phyloP scores from a whole-genome alignment of 2,797 vertebrate species.

The Hozukius guyotensis region DNA sequence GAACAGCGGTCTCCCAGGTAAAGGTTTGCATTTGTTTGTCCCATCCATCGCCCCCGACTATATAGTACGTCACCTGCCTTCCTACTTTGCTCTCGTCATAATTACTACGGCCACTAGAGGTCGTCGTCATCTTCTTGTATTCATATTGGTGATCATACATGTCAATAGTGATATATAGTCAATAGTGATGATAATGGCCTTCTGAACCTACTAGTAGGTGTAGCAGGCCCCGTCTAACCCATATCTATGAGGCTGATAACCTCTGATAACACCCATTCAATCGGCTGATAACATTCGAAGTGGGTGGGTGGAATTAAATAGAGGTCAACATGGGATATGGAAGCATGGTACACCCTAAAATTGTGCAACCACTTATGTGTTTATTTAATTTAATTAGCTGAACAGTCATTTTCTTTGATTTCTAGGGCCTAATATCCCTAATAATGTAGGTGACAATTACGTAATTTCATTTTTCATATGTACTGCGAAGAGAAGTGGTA shows the following conservation, averaged over 20 bases:
- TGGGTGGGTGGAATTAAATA: not conserved
- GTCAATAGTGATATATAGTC: too few species aligned
- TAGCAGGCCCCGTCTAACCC: accelerated
- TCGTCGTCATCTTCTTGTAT: too few species aligned
- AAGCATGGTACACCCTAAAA: accelerated
- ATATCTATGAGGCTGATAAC: not conserved
- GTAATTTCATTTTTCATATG: accelerated
- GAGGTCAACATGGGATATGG: not conserved
- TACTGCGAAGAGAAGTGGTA: accelerated
- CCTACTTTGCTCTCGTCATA: too few species aligned
- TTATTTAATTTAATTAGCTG: too few species aligned
- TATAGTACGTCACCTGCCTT: not conserved
- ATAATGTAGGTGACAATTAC: too few species aligned
- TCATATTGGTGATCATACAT: too few species aligned
- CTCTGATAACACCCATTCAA: not conserved
- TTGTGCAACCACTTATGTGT: accelerated
- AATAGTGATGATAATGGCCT: not conserved
- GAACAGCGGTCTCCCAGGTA: too few species aligned
- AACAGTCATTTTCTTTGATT: too few species aligned
- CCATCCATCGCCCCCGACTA: too few species aligned
- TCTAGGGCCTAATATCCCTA: too few species aligned
- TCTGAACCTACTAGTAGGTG: not conserved
- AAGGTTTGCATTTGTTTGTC: too few species aligned
- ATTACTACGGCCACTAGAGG: accelerated
- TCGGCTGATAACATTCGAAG: accelerated